phyloP scores from a whole-genome alignment of 2,888 invertebrate species.

The Nemotelus pantherinus region DNA sequence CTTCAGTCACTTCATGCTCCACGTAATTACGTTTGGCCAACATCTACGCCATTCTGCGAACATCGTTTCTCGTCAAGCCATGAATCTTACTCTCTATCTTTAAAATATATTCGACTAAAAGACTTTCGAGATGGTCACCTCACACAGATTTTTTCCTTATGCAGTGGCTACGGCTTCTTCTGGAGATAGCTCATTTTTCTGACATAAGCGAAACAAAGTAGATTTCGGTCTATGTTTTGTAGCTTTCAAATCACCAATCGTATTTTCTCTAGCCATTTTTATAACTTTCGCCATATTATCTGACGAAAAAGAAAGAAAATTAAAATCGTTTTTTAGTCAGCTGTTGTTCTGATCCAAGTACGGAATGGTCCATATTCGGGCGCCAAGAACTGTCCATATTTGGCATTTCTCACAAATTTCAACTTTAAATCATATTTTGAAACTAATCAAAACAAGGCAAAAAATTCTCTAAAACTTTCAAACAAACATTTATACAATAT shows the following conservation, averaged over 20 bases:
- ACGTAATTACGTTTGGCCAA: not conserved
- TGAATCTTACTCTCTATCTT: not conserved
- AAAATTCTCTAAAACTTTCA: too few relatives aligned
- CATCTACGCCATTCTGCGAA: not conserved
- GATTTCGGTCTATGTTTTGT: not conserved
- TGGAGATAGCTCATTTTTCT: not conserved
- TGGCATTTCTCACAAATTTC: too few relatives aligned
- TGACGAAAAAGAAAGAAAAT: too few relatives aligned
- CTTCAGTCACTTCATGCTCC: not conserved
- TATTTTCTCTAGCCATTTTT: not conserved
- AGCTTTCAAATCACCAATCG: too few relatives aligned
- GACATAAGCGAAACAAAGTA: not conserved
- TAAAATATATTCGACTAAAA: not conserved
- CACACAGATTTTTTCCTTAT: not conserved
- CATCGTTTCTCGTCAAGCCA: not conserved
- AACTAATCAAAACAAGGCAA: too few relatives aligned
- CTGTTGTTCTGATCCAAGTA: too few relatives aligned
- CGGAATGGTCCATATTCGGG: too few relatives aligned
- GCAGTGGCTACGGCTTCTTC: not conserved
- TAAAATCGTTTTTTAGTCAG: too few relatives aligned
- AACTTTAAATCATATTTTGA: too few relatives aligned
- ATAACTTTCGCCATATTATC: not conserved
- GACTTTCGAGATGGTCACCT: not conserved
- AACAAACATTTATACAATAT: too few relatives aligned
- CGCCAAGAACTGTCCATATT: too few relatives aligned